These are phyloP conservation scores for Ptiloglossa arizonensis DNA, from an alignment of 1,140 invertebrate species.

Conservation along the genomic window DNA sequence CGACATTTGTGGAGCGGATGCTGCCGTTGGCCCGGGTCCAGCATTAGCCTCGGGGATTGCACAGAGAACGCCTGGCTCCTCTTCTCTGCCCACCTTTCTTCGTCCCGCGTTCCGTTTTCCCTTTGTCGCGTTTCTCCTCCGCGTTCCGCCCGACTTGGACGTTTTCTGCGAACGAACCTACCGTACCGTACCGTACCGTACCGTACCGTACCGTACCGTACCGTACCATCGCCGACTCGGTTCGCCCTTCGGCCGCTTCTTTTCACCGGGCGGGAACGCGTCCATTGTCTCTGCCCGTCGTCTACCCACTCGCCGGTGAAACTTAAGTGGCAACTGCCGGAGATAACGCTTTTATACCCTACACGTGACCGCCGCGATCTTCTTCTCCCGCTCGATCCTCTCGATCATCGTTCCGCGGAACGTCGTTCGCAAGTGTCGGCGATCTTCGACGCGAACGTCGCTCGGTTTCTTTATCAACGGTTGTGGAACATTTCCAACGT, in stretches of 20 bases:
- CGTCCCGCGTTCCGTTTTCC: constrained; percentile 30
- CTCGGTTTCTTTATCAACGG: no score
- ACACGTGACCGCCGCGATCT: background rate
- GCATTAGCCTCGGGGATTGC: constrained; percentile 38
- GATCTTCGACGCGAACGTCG: no score
- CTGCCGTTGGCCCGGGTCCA: constrained; percentile 69
- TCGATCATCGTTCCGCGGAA: background rate
- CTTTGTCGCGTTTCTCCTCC: background rate
- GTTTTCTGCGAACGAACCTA: no score
- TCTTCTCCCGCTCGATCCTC: background rate
- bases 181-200: no score
- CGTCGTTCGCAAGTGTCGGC: background rate
- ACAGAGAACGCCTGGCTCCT: constrained; percentile 34
- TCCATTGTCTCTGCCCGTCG: background rate
- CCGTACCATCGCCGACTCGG: no score
- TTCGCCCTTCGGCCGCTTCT: background rate
- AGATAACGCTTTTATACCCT: constrained; percentile 34
- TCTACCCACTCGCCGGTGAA: background rate
- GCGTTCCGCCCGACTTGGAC: no score
- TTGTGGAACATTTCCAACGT: no score
- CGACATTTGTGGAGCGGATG: constrained; percentile 77
- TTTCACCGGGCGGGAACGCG: background rate
- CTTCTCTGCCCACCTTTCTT: constrained; percentile 28
- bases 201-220: no score
- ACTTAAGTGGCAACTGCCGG: constrained; percentile 4